A percentile compares a stretch with the other conserved stretches of the same genome.
phyloP scores from a whole-genome alignment of 1,140 invertebrate genomes.

The Leptopilina clavipes region DNA sequence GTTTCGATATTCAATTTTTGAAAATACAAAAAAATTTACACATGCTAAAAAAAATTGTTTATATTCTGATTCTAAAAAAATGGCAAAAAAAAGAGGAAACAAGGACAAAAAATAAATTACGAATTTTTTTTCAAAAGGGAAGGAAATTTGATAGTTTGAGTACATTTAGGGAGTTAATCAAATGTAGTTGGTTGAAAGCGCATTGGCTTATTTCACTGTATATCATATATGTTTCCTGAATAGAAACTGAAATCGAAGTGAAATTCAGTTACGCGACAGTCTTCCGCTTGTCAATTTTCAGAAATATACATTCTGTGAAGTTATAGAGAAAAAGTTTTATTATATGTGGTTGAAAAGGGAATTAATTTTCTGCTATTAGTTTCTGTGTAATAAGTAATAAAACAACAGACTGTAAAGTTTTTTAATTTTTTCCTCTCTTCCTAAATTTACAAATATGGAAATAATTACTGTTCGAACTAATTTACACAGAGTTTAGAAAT shows the following conservation, averaged over 20 bases:
- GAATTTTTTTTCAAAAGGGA: neutral
- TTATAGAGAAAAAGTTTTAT: neutral
- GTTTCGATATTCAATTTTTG: too few species aligned
- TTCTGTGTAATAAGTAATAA: neutral
- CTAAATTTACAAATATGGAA: too few species aligned
- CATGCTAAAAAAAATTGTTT: too few species aligned
- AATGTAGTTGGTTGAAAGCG: constrained; percentile 14
- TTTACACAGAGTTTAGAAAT: too few species aligned
- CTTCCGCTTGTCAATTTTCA: constrained; percentile 1
- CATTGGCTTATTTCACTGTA: constrained; percentile 21
- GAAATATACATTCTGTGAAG: neutral
- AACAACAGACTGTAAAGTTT: too few species aligned
- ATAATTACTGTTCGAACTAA: too few species aligned
- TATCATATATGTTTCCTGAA: constrained; percentile 10
- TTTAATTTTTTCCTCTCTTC: too few species aligned
- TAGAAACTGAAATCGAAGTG: constrained; percentile 25
- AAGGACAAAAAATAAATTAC: neutral
- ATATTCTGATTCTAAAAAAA: too few species aligned
- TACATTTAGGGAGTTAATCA: neutral
- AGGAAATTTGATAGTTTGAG: constrained; percentile 1
- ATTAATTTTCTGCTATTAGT: neutral
- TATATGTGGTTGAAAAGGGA: neutral
- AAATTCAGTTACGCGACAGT: constrained; percentile 24
- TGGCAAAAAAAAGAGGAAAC: too few species aligned
- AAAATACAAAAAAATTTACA: too few species aligned